Evolutionary conservation across 2,888 invertebrate species (phyloP).

Genomic region (Caenorhabditis parvicauda): DNA sequence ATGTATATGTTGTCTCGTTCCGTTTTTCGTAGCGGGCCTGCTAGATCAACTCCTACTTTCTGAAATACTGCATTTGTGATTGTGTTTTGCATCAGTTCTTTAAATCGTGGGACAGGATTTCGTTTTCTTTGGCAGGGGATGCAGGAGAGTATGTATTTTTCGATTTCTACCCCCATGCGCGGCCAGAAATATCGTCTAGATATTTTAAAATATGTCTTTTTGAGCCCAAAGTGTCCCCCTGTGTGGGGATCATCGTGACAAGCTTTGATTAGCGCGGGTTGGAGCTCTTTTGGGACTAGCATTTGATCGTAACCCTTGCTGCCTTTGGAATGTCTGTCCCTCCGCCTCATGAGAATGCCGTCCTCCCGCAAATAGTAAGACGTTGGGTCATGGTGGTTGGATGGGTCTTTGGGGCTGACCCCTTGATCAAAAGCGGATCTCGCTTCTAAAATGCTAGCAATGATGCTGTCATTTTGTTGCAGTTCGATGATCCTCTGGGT

Average conservation of each 20-base stretch:
- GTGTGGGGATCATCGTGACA: constrained; percentile 20
- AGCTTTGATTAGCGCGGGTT: constrained; percentile 7
- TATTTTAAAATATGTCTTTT: constrained; percentile 23
- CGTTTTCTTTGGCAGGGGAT: constrained; percentile 23
- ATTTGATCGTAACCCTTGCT: no score
- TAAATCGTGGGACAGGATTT: background rate
- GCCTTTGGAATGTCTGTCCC: no score
- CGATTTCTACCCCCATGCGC: constrained; percentile 13
- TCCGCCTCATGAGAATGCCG: no score
- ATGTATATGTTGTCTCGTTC: constrained; percentile 13
- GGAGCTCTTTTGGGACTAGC: constrained; percentile 15
- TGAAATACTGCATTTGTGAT: constrained; percentile 5
- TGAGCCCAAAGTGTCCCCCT: constrained; percentile 28
- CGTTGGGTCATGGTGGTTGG: no score
- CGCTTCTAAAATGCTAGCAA: no score
- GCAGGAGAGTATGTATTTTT: constrained; percentile 8
- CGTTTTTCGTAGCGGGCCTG: constrained; percentile 16
- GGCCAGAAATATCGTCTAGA: constrained; percentile 19
- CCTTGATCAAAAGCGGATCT: no score
- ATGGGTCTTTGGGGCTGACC: no score
- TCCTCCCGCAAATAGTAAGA: no score
- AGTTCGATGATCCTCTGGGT: no score
- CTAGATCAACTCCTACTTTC: constrained; percentile 18
- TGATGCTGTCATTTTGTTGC: no score
- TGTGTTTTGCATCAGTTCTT: constrained; percentile 13